These are phyloP conservation scores for Cyprinella venusta DNA, from an alignment of 2,797 vertebrate genomes.

Conservation along the genomic window DNA sequence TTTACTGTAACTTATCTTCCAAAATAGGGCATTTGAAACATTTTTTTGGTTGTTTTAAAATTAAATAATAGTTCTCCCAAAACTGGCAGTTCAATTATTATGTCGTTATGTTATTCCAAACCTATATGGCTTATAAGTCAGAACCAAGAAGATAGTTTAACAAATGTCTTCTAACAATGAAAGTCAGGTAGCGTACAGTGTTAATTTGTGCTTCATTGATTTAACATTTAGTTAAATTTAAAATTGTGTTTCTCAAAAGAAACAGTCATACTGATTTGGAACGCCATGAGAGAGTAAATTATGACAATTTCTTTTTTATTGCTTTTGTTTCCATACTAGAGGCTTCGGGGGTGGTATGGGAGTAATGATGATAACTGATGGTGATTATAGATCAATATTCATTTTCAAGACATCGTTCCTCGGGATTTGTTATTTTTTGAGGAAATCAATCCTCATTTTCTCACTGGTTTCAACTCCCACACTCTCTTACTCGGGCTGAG, in stretches of 20 bases:
- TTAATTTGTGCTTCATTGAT: not conserved
- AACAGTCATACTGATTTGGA: not conserved
- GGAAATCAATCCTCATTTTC: conserved; percentile 24
- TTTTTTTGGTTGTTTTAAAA: not conserved
- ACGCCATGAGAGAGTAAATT: not conserved
- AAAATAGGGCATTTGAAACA: not conserved
- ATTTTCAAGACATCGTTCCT: conserved; percentile 23
- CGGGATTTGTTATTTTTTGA: not conserved
- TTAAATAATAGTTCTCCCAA: not conserved
- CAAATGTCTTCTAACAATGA: not conserved
- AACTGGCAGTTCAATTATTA: not conserved
- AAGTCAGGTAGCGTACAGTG: not conserved
- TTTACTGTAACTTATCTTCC: not conserved
- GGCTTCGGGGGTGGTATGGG: conserved; percentile 38
- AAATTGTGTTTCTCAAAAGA: not conserved
- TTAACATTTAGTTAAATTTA: not conserved
- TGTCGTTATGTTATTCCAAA: not conserved
- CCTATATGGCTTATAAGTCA: not conserved
- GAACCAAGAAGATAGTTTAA: not conserved
- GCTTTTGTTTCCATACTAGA: conserved; percentile 1
- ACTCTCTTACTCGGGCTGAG: conserved; percentile 4
- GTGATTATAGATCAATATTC: conserved; percentile 22
- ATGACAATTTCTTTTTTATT: conserved; percentile 36
- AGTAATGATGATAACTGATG: conserved; percentile 59
- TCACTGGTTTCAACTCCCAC: conserved; percentile 18